Base-by-base conservation (phyloP, 2,888 invertebrate species). In the Gandaritis pyraliata region DNA sequence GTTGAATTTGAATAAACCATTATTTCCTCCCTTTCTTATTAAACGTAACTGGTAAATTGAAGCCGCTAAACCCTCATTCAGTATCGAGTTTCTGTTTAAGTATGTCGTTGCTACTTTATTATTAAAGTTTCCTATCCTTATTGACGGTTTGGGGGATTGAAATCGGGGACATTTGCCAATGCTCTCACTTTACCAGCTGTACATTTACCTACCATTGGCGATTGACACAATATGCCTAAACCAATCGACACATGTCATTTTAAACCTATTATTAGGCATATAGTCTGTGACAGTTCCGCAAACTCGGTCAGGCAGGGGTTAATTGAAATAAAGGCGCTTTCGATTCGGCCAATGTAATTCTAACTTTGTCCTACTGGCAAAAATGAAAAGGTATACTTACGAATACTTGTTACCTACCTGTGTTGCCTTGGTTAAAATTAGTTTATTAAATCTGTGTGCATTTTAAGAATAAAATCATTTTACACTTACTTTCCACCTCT, bases 1-100 rank as follows among this genome's bases (percentile, higher is more conserved):
- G 78, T 85, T 83, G 80, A 86, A 89, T 90, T 89, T 90, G 85
- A 90, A 90, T 90, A 89, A 86, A 79, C 84, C 83, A 87, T 88
- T 88, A 88, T 83, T 80, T 76, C 72, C 73, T 71, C 61, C 65
- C 69, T 49, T 46, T 15, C 72, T 73, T 80, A 77, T 78, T 79
- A 73, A 72, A 71, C 75, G 74, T 75, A 60, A 10, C 33, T 68
- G 67, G 72, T 74, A 76, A 81, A 79, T 74, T 76, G 74, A 72
- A 39, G 73, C 70, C 65, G 58, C 65, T 68, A 72, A 65, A 70
- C 69, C 59, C 73, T 75, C 69, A 61, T 60, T 57, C 63, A 61
- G 67, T 73, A 72, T 71, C 65, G 70, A 70, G 71, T 70, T 71
- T 64, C 63, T 54, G 43, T 59, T 63, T 60, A 58, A 46, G 64